These are phyloP conservation scores for Eupsilia transversa DNA, from an alignment of 2,888 invertebrate species.

Conservation along the genomic window DNA sequence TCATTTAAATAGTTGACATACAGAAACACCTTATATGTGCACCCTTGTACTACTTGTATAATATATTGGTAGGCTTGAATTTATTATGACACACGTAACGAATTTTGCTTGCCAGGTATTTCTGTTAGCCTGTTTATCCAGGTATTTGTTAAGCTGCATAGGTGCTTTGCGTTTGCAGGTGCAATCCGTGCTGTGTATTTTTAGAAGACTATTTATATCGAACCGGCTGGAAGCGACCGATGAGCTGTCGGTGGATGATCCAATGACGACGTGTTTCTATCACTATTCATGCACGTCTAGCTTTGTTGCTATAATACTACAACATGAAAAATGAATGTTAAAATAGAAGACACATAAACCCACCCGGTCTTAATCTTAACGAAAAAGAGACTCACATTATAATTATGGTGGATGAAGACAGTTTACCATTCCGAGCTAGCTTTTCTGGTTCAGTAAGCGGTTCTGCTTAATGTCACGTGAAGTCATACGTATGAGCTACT, in stretches of 20 bases:
- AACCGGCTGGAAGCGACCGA: conserved; percentile 82
- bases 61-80: conserved; percentile 30
- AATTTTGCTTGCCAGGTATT: conserved; percentile 38
- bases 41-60: conserved; percentile 10
- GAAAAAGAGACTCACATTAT: conserved; percentile 20
- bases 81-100: conserved; percentile 44
- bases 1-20: conserved; percentile 41
- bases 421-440: conserved; percentile 4
- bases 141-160: conserved; percentile 62
- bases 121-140: conserved; percentile 52
- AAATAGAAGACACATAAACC: conserved; percentile 27
- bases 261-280: conserved; percentile 71
- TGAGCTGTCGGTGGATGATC: conserved; percentile 80
- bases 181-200: conserved; percentile 86
- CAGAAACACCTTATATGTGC: conserved; percentile 29
- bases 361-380: conserved; percentile 20
- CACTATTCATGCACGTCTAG: conserved; percentile 55
- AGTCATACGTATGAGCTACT: conserved; percentile 20
- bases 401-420: conserved; percentile 33
- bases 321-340: conserved; percentile 20
- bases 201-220: conserved; percentile 88
- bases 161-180: conserved; percentile 79
- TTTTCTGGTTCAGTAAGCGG: conserved; percentile 21
- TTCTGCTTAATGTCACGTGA: too few species aligned
- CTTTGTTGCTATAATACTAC: conserved; percentile 37